Base-by-base conservation (phyloP, 2,797 vertebrate species). In the Pangasius macronema region DNA sequence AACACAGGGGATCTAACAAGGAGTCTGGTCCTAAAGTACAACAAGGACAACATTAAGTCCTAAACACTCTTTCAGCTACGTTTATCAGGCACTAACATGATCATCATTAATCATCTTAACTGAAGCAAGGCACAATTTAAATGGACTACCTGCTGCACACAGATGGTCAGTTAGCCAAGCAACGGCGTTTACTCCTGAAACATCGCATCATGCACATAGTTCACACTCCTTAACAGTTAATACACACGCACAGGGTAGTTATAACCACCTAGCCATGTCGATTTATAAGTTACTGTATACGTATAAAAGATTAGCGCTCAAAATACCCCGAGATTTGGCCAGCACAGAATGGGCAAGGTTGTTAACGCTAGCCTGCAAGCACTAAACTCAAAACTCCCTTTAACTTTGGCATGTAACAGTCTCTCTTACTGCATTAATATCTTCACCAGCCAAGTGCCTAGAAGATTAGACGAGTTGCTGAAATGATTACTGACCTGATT, bases 101-200 rank as follows among this genome's bases (percentile, higher is more conserved):
- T 8, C 18, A 77, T 24, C 46, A 63, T 42, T 11, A 61, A 0
- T 55, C 24, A 73, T 42, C 24, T 51, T 1, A 36, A 27, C 3
- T 51, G 39, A 81, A 16, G 22, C 83, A 63, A 81, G 63, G 70
- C 22, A 63, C 30, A 73, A 72, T 88, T 59, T 65, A 73, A 73
- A 85, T 33, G 14, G 57, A 85, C 82, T 30, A 85, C 79, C 77
- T 85, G 83, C 77, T 82, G 79, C 84, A 85, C 68, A 67, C 16
- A 27, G 30, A 88, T 18, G 77, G 33, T 30, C 83, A 75, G 33
- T 30, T 67, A 65, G 80, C 81, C 68, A 67, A 53, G 81, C 79
- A 72, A 79, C 53, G 36, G 36, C 85, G 65, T 76, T 87, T 30
- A 42, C 49, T 42, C 46, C 63, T 33, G 9, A 70, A 84, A 57